Percentiles rank a stretch among this genome's conserved stretches.
phyloP scores from a whole-genome alignment of 2,888 invertebrate species.

The Dioctria linearis region DNA sequence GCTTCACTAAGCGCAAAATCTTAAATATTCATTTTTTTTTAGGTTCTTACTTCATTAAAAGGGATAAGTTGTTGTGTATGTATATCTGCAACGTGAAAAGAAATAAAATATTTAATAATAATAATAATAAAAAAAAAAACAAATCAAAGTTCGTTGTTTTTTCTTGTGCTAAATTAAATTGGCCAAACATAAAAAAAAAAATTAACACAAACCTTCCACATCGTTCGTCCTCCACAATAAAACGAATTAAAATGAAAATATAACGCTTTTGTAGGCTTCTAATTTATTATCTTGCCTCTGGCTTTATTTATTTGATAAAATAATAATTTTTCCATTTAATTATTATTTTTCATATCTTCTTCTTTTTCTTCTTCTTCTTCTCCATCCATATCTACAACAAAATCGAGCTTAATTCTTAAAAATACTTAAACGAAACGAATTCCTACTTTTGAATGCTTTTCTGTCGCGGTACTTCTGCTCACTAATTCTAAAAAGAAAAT shows the following conservation, averaged over 20 bases:
- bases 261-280: constrained; percentile 39
- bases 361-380: constrained; percentile 18
- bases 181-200: constrained; percentile 22
- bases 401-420: constrained; percentile 38
- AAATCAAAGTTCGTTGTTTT: neutral
- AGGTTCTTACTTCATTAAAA: too few species aligned
- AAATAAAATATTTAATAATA: neutral
- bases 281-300: constrained; percentile 44
- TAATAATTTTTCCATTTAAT: constrained; percentile 49
- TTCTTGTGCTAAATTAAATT: neutral
- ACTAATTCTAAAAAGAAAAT: constrained; percentile 28
- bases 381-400: constrained; percentile 40
- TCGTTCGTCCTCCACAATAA: neutral
- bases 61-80: neutral
- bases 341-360: constrained; percentile 16
- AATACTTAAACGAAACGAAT: constrained; percentile 18
- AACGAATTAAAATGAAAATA: constrained; percentile 15
- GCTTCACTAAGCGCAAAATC: too few species aligned
- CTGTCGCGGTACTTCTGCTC: constrained; percentile 1
- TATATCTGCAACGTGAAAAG: neutral
- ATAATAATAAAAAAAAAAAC: neutral
- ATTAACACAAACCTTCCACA: constrained; percentile 36
- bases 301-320: constrained; percentile 48
- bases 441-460: constrained; percentile 9
- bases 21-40: too few species aligned